Base-by-base conservation (phyloP, 2,888 invertebrate species). In the Scaptomyza reducta region DNA sequence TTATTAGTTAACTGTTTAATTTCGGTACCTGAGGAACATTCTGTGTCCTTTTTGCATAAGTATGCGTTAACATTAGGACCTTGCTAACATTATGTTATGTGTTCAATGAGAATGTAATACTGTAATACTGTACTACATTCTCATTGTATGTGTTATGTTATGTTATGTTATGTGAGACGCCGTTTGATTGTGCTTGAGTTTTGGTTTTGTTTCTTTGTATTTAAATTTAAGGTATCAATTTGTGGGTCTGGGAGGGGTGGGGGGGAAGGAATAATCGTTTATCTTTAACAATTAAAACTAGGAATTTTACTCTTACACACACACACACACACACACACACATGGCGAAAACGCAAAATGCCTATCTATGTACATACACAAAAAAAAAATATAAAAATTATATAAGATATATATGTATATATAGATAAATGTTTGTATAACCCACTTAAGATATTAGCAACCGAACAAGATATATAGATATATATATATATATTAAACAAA, bases 241-340 rank as follows among this genome's bases (percentile, higher is more conserved):
- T 0, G 80, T 41, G 75, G 47, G 31, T 53, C 57, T 3, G 33
- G 11, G 13, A 1, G 33, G 33, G 9, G 38, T 7, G 7, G 35
- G 14, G 1, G 6, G 1, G 5, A 3, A 10, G 38, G 38, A 40
- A 40, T 11, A 64, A 44, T 47, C 10, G 31, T 67, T 62, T 64
- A 87, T 82, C 84, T 76, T 70, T 82, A 82, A 82, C 82, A 82
- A 87, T 82, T 82, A 82, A 67, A 79, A 71, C 82, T 82, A 82
- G 55, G 42, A 82, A 74, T 77, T 77, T 77, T 64, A 45, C 46
- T 60, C 40, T 56, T 27, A 14, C 38, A 14, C 14, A 33, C 60
- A 29, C 41, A 50, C 73, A 80, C 45, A 59, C n/a, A 14, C 38
- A 14, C 14, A 33, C 60, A 29, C 41, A 50, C 73, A 80, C 45